Percentiles rank a stretch among this genome's conserved stretches.
Evolutionary conservation across 2,888 invertebrate genomes (phyloP).

Genomic region (Athetis lepigone): DNA sequence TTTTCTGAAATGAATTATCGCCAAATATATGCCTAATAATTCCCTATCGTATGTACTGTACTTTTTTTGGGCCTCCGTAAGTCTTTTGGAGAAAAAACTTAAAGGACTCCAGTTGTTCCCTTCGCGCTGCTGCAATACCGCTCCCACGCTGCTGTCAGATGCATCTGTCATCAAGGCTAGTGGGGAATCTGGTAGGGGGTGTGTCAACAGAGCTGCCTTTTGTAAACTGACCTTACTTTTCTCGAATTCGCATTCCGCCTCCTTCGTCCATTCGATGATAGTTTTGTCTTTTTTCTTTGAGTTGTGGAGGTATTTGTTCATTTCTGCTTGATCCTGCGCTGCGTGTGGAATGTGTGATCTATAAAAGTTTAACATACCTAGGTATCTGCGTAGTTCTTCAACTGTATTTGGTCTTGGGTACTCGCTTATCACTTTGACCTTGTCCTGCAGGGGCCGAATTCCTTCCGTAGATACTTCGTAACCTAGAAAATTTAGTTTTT

Average conservation of each 20-base stretch:
- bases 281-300: neutral
- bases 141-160: neutral
- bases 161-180: neutral
- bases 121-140: neutral
- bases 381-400: neutral
- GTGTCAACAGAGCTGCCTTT: neutral
- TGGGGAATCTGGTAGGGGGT: neutral
- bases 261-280: neutral
- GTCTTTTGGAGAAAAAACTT: neutral
- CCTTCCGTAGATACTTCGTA: too few species aligned
- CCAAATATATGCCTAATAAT: too few species aligned
- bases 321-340: neutral
- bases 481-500: neutral
- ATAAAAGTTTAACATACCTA: neutral
- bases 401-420: neutral
- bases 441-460: neutral
- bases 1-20: too few species aligned
- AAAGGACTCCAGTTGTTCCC: neutral
- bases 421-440: neutral
- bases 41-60: too few species aligned
- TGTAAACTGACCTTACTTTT: neutral
- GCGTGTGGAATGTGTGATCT: neutral
- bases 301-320: neutral
- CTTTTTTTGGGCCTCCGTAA: too few species aligned
- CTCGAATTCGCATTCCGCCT: neutral